A percentile compares a stretch with the other conserved stretches of the same genome.
These are phyloP conservation scores for Aepyceros melampus DNA, from an alignment of 2,113 vertebrate species.

Conservation along the genomic window DNA sequence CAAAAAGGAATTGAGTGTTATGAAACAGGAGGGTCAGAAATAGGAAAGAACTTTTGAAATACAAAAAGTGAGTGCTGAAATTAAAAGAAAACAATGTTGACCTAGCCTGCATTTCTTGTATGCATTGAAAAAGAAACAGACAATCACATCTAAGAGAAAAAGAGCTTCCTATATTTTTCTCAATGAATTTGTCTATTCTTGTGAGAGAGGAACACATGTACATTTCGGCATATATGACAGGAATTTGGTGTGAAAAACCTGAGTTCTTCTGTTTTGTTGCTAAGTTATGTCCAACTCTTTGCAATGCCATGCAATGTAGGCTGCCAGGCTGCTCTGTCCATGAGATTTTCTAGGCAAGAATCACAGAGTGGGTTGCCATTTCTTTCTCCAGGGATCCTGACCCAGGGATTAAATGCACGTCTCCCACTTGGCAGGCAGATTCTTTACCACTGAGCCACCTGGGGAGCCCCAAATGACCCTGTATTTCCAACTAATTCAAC, in stretches of 20 bases:
- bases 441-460: not conserved
- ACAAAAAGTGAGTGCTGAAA: not conserved
- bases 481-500: not conserved
- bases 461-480: not conserved
- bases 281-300: not conserved
- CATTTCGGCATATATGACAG: not conserved
- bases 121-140: not conserved
- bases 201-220: conserved; percentile 16
- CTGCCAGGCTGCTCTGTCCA: not conserved
- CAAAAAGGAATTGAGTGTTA: not conserved
- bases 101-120: not conserved
- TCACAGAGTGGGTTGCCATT: not conserved
- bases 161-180: conserved; percentile 23
- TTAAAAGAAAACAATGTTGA: not conserved
- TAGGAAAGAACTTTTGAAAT: conserved; percentile 17
- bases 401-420: not conserved
- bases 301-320: not conserved
- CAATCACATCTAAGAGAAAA: not conserved
- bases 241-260: conserved; percentile 11
- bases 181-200: not conserved
- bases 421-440: not conserved
- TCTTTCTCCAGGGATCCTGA: not conserved
- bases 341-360: not conserved
- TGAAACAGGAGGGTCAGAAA: not conserved
- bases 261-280: not conserved